phyloP scores from a whole-genome alignment of 1,140 invertebrate species.

The Drosophila sproati region DNA sequence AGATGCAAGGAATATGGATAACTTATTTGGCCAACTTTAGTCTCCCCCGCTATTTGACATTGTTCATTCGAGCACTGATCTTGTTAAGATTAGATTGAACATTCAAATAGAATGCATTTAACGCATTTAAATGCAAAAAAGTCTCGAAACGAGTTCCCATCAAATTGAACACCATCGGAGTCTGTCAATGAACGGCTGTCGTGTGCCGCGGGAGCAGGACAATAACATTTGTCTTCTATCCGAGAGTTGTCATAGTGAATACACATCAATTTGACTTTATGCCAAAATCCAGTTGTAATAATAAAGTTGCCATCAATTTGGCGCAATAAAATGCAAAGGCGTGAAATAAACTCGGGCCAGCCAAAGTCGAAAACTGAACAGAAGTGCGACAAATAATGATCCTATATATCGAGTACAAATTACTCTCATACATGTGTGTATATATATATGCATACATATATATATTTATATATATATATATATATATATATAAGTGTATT shows the following conservation, averaged over 20 bases:
- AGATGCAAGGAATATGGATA: too few relatives aligned
- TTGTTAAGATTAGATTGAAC: too few relatives aligned
- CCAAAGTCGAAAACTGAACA: constrained; percentile 11
- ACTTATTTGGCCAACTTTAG: too few relatives aligned
- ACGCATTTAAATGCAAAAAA: too few relatives aligned
- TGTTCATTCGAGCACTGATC: too few relatives aligned
- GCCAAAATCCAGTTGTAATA: constrained; percentile 67
- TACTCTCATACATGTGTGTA: neutral
- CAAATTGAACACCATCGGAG: too few relatives aligned
- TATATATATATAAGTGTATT: neutral
- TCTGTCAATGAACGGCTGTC: too few relatives aligned
- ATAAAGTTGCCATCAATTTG: constrained; percentile 70
- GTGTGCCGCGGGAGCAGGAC: too few relatives aligned
- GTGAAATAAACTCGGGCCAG: constrained; percentile 59
- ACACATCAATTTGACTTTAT: constrained; percentile 45
- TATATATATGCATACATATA: neutral
- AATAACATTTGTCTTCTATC: too few relatives aligned
- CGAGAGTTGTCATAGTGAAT: constrained; percentile 1
- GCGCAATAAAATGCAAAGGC: constrained; percentile 54
- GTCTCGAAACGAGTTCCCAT: too few relatives aligned
- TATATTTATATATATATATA: neutral
- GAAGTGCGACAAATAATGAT: constrained; percentile 1
- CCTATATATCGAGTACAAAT: constrained; percentile 6
- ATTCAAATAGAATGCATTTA: too few relatives aligned
- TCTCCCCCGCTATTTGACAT: too few relatives aligned